Percentiles rank a stretch among this genome's conserved stretches.
Conservation (phyloP, 2,797 vertebrate genomes). For the Eidolon dupreanum region DNA sequence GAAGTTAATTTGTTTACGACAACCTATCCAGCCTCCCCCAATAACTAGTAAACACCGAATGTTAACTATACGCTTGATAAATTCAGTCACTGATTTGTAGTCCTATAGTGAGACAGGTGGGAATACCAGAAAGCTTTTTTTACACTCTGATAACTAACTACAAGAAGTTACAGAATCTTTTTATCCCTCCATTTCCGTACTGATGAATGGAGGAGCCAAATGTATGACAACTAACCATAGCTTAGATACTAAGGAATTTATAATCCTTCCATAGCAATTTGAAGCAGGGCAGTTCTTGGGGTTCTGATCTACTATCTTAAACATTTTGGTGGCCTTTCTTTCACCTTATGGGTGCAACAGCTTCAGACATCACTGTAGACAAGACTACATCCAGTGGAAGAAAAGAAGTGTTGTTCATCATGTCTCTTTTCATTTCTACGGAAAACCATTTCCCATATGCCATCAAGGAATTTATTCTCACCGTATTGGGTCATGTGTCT, state of each 20-base stretch:
- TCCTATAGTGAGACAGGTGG: background rate
- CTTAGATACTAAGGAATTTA: background rate
- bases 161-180: background rate
- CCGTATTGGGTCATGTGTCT: background rate
- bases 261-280: background rate
- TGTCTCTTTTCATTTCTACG: background rate
- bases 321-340: background rate
- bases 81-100: background rate
- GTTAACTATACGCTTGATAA: background rate
- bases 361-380: background rate
- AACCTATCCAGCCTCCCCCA: background rate
- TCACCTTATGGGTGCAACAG: background rate
- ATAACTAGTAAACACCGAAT: background rate
- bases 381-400: background rate
- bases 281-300: background rate
- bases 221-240: background rate
- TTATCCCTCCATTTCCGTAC: background rate
- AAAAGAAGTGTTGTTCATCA: background rate
- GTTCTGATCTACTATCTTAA: background rate
- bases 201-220: background rate
- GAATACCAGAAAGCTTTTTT: background rate
- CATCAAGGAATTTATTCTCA: background rate
- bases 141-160: background rate
- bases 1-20: background rate
- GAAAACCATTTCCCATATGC: background rate